Evolutionary conservation across 2,113 vertebrate genomes (phyloP), one percentile per base, ranked within the genome.

Genomic region (Anas platyrhynchos): DNA sequence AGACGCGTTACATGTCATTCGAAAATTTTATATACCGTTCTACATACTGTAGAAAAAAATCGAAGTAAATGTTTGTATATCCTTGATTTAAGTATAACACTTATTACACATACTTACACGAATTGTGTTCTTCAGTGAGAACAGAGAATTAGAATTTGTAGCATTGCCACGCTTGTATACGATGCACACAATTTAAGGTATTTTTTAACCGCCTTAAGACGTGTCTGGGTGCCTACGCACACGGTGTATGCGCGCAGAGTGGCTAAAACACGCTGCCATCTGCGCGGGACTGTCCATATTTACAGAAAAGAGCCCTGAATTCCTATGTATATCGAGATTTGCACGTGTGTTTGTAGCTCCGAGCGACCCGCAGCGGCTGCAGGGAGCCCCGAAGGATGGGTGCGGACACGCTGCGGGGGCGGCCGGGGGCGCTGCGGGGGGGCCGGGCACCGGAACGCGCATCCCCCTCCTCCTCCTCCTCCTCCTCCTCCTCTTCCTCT

Each of bases 181-280:
- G 66, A n/a, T 23, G 23, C n/a, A 27, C 20, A 12, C 7, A 18
- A 18, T 6, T 41, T 65, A 8, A 11, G 26, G 4, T 14, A 13
- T n/a, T 26, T 72, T n/a, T n/a, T 50, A 54, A 32, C 26, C 26
- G 52, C 29, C 2, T n/a, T 34, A 9, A 13, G 12, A 4, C 18
- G 1, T 2, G 3, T 10, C 13, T 48, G n/a, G 32, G 31, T 23
- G 10, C 36, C 11, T 6, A 9, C 34, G 29, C 1, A 14, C 4
- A 4, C 3, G 17, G 3, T 14, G 13, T 59, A 34, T 38, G 16
- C 36, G n/a, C 14, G 36, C 27, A 26, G 34, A 13, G 16, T 68
- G 36, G 10, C 20, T 21, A 10, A 58, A 52, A 56, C 34, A 78
- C 4, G 23, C 18, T 1, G 15, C 34, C 31, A 3, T 25, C 76